phyloP scores from a whole-genome alignment of 2,888 invertebrate species.

The Ferrisia virgata region DNA sequence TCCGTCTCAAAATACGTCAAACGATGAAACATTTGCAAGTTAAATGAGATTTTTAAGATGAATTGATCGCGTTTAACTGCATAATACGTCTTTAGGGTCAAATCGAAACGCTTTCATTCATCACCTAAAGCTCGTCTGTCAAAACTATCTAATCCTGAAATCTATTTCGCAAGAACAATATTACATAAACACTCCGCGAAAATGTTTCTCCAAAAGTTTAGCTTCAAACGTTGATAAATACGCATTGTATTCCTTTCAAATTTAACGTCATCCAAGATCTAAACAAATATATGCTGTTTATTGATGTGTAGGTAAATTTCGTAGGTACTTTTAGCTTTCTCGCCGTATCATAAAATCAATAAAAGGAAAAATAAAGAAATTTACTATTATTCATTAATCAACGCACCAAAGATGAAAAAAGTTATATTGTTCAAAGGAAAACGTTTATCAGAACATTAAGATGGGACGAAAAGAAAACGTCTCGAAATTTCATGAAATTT shows the following conservation, averaged over 20 bases:
- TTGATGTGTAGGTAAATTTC: not conserved
- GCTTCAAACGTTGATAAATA: not conserved
- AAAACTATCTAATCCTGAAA: not conserved
- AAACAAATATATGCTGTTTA: not conserved
- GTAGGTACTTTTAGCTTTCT: not conserved
- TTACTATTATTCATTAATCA: no score
- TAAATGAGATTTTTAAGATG: not conserved
- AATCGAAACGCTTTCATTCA: slow-evolving; percentile 19
- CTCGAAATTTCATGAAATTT: no score
- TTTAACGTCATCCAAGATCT: not conserved
- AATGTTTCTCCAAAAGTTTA: not conserved
- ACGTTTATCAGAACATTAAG: no score
- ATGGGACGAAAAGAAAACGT: no score
- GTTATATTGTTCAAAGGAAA: no score
- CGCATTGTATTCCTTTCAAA: not conserved
- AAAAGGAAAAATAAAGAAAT: no score
- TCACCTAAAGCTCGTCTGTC: not conserved
- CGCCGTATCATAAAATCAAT: no score
- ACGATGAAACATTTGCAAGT: not conserved
- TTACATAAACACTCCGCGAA: not conserved
- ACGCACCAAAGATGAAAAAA: no score
- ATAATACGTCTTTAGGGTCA: not conserved
- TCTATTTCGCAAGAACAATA: not conserved
- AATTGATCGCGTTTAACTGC: not conserved
- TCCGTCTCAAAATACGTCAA: not conserved